Percentiles rank a stretch among this genome's conserved stretches.
phyloP scores from a whole-genome alignment of 2,797 vertebrate genomes.

The Octomys mimax region DNA sequence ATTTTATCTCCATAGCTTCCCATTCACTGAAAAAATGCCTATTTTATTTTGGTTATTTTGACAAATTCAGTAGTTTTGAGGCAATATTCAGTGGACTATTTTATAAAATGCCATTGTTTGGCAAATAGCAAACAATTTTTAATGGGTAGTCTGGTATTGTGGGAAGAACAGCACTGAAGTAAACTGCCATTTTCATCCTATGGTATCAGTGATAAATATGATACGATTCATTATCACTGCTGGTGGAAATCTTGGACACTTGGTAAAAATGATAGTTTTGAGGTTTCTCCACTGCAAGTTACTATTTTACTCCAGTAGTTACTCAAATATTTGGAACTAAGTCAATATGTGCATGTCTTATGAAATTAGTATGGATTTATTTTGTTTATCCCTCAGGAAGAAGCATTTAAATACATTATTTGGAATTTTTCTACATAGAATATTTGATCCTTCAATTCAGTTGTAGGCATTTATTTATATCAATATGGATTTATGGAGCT shows the following conservation, averaged over 20 bases:
- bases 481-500: not conserved
- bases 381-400: not conserved
- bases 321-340: not conserved
- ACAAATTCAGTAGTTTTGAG: not conserved
- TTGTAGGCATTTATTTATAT: conserved; percentile 1
- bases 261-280: not conserved
- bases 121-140: not conserved
- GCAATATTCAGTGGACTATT: not conserved
- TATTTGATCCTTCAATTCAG: not conserved
- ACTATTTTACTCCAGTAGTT: not conserved
- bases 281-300: not conserved
- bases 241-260: not conserved
- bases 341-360: not conserved
- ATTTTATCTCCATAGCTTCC: not conserved
- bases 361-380: not conserved
- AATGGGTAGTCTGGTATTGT: not conserved
- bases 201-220: not conserved
- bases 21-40: not conserved
- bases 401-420: not conserved
- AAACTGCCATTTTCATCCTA: not conserved
- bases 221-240: not conserved
- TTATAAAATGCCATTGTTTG: not conserved
- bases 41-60: not conserved
- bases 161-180: not conserved
- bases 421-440: not conserved